Conservation (phyloP, 2,888 invertebrate species). For the Lagria hirta region DNA sequence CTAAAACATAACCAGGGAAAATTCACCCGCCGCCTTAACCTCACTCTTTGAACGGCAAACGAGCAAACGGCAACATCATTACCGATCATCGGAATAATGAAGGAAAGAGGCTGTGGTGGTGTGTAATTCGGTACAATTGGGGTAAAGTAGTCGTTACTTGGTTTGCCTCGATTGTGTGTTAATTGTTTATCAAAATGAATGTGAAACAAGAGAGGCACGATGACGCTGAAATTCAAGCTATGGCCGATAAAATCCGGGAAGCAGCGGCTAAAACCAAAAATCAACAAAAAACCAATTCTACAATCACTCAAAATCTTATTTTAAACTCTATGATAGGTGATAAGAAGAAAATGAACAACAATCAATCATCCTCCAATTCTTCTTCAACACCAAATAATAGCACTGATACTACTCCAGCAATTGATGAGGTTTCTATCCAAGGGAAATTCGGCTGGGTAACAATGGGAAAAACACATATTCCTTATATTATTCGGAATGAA, state of each 20-base stretch:
- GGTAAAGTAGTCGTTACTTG: slow-evolving; percentile 1
- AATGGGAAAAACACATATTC: slow-evolving; percentile 82
- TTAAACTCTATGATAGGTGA: slow-evolving; percentile 60
- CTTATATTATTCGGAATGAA: slow-evolving; percentile 80
- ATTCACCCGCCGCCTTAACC: slow-evolving; percentile 52
- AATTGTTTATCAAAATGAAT: slow-evolving; percentile 24
- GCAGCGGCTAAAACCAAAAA: slow-evolving; percentile 57
- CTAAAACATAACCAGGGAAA: slow-evolving; percentile 50
- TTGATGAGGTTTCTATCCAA: slow-evolving; percentile 75
- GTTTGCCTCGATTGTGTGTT: slow-evolving; percentile 1
- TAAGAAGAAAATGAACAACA: slow-evolving; percentile 39
- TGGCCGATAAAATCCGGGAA: slow-evolving; percentile 86
- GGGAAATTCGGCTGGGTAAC: slow-evolving; percentile 91
- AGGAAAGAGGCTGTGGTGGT: too few relatives aligned
- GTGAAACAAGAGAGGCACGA: slow-evolving; percentile 77
- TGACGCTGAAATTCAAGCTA: slow-evolving; percentile 83
- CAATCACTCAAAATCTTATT: slow-evolving; percentile 58
- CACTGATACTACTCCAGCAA: slow-evolving; percentile 24
- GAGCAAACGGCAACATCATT: slow-evolving; percentile 22
- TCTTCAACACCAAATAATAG: slow-evolving; percentile 44
- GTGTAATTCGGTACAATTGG: neutral
- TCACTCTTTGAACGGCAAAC: slow-evolving; percentile 47
- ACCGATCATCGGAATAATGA: too few relatives aligned
- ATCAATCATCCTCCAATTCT: too few relatives aligned
- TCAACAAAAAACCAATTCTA: slow-evolving; percentile 34